Base-by-base conservation (phyloP, 2,888 invertebrate species). In the Alloscopus bannaensis region DNA sequence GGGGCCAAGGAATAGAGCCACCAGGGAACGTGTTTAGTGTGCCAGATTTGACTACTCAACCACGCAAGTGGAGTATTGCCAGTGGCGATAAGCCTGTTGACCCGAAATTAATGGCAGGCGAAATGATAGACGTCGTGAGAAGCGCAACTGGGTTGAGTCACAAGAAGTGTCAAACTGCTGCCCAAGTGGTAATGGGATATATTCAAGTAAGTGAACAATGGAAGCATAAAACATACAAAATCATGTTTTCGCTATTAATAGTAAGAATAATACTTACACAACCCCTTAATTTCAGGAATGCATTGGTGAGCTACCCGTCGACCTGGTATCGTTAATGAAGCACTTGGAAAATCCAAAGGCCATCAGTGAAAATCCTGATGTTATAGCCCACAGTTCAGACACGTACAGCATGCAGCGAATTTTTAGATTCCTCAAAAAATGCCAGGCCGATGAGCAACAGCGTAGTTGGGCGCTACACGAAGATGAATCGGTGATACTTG, bases 391-490 rank as follows among this genome's bases (percentile, higher is more conserved):
- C 68, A 95, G 95, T 0, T 94, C 95, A 2, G 97, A 97, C 88
- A 94, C 95, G 0, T 91, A 93, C 84, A 91, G 94, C 26, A 91
- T 98, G 88, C 93, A 94, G 88, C 92, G 94, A 57, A 94, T 97
- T 40, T 93, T 97, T 84, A 92, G 92, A 83, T 93, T 96, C 82
- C 89, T 98, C 83, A 94, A 94, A 1, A 94, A 93, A 81, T 96
- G 96, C 84, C 97, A 97, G 85, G 96, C 97, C 87, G 98, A 98
- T 88, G 95, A 96, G 0, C 97, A 98, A 87, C 98, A 98, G 87
- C 90, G 98, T 76, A 96, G 95, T 85, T 98, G 98, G 98, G 95
- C 96, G 88, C 90, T 98, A 31, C 95, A 97, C 88, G 97, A 98
- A 88, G 98, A 98, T 88, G 97, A 97, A 84, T 92, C 92, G 79